phyloP scores from a whole-genome alignment of 2,113 vertebrate genomes.

The Benitochromis conjunctus region DNA sequence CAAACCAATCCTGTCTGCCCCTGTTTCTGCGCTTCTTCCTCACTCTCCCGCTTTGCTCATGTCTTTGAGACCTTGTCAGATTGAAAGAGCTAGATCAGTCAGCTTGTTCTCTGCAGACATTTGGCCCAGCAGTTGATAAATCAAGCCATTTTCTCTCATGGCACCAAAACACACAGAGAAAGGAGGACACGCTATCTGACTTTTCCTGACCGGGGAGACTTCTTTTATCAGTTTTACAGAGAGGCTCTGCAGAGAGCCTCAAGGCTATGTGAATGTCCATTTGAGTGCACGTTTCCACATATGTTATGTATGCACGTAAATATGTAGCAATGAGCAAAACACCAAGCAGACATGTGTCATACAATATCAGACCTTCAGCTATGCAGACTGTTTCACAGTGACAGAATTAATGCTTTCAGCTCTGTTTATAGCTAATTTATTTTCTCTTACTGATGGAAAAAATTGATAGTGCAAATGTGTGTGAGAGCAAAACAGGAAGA shows the following conservation, averaged over 20 bases:
- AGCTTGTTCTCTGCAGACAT: constrained; percentile 23
- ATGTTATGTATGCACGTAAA: background rate
- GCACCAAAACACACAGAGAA: constrained; percentile 21
- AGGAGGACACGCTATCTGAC: constrained; percentile 1
- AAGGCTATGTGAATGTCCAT: background rate
- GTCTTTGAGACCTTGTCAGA: constrained; percentile 31
- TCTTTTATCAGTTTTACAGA: constrained; percentile 39
- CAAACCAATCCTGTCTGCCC: constrained; percentile 23
- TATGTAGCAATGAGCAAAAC: background rate
- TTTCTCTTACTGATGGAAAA: background rate
- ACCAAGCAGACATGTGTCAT: background rate
- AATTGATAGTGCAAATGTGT: background rate
- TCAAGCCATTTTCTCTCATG: constrained; percentile 17
- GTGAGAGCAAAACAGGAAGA: background rate
- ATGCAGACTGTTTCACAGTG: background rate
- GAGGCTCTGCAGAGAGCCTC: background rate
- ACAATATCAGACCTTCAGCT: background rate
- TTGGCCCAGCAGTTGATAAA: constrained; percentile 43
- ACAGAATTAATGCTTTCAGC: background rate
- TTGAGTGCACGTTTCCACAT: background rate
- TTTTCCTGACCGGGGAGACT: background rate
- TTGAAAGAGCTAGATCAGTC: constrained; percentile 32
- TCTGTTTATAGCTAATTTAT: background rate
- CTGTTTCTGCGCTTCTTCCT: constrained; percentile 6
- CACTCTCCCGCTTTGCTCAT: background rate